These are phyloP conservation scores for Athalia rosae DNA, from an alignment of 2,888 invertebrate genomes.

Conservation along the genomic window DNA sequence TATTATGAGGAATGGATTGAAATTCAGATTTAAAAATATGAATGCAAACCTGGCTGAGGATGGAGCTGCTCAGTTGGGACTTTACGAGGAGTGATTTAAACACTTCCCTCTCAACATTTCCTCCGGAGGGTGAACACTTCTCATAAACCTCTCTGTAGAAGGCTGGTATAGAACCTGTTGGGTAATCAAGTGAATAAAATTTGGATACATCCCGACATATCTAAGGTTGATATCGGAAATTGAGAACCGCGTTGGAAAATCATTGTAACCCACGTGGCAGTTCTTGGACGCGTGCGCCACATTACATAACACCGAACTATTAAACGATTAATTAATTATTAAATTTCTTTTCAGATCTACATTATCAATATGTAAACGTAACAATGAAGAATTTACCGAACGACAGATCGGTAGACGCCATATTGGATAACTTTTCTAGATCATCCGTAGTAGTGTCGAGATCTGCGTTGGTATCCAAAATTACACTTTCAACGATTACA, in stretches of 20 bases:
- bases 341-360: background rate
- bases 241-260: too few species aligned
- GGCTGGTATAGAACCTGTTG: conserved; percentile 75
- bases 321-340: too few species aligned
- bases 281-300: too few species aligned
- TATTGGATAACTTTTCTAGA: conserved; percentile 68
- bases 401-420: conserved; percentile 73
- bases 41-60: conserved; percentile 73
- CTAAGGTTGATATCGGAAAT: too few species aligned
- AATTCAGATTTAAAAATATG: background rate
- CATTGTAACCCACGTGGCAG: too few species aligned
- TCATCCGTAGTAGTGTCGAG: conserved; percentile 61
- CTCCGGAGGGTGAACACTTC: conserved; percentile 75
- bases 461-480: background rate
- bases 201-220: too few species aligned
- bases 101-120: conserved; percentile 75
- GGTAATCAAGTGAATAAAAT: conserved; percentile 49
- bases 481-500: background rate
- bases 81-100: conserved; percentile 76
- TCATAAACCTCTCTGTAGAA: conserved; percentile 77
- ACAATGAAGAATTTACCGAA: conserved; percentile 66
- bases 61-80: conserved; percentile 74
- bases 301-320: too few species aligned
- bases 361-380: conserved; percentile 22
- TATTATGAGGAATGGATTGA: too few species aligned